Evolutionary conservation across 1,140 invertebrate species (phyloP), one percentile per base, ranked within the genome.

Genomic region (Holotrichia oblita): DNA sequence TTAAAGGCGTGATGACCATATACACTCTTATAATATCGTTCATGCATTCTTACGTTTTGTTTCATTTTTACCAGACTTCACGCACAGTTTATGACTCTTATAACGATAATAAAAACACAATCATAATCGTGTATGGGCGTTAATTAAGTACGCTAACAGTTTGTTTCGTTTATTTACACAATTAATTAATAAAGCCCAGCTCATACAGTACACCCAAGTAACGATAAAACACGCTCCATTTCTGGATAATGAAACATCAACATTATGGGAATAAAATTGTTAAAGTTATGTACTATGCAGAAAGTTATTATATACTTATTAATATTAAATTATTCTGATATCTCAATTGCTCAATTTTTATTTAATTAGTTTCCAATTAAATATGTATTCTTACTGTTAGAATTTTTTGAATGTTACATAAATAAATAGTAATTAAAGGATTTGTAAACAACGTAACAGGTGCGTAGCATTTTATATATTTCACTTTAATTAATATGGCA

Each of bases 361-460:
- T 44, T 44, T 44, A 9, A 44, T 44, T 44, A 10, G 42, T 4
- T 44, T 44, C 42, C 40, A n/a, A n/a, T n/a, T 34, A 34, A 1
- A 34, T 34, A 34, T 2, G 2, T 34, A 34, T 34, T 34, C 4
- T 34, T 1, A 2, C 1, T 34, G 27, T 34, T 34, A 4, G 4
- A 4, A 34, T 34, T 34, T 34, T 34, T 34, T 34, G 1, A 34
- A 34, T 34, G 27, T 27, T 27, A 69, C 20, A 69, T 22, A 22
- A 10, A 69, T 69, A 69, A 69, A 69, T 69, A 27, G 9, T 69
- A 69, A 69, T 69, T 69, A 12, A 27, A 24, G 61, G 24, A 69
- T 69, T 69, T 69, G 61, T 69, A 69, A 69, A 69, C 61, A 69
- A 9, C 8, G 20, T 69, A 27, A 69, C 61, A 69, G 61, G 22